Percentiles rank a stretch among this genome's conserved stretches.
phyloP scores from a whole-genome alignment of 1,140 invertebrate genomes.

The Scaptodrosophila lebanonensis region DNA sequence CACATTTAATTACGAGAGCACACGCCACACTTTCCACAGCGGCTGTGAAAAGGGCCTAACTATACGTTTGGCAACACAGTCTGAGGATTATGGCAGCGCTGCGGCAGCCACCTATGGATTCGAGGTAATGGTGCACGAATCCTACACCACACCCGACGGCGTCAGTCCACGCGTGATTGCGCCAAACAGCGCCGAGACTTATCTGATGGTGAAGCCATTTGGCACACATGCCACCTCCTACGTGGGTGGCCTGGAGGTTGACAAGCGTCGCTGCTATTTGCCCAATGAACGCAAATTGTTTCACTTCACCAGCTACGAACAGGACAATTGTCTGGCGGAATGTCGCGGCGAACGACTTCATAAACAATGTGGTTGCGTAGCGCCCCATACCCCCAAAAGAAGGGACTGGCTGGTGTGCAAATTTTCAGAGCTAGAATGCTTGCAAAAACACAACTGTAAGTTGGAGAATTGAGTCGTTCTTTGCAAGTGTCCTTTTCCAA shows the following conservation, averaged over 20 bases:
- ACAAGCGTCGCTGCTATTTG: conserved; percentile 79
- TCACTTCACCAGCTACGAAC: conserved; percentile 79
- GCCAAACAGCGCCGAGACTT: conserved; percentile 12
- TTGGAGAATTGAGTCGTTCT: background rate
- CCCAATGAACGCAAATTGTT: conserved; percentile 77
- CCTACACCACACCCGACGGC: conserved; percentile 79
- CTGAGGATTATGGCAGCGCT: conserved; percentile 76
- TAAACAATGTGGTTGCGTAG: conserved; percentile 79
- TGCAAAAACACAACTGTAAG: conserved; percentile 30
- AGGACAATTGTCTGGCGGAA: conserved; percentile 81
- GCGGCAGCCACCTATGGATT: conserved; percentile 20
- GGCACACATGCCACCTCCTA: conserved; percentile 17
- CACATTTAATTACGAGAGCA: conserved; percentile 79
- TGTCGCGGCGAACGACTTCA: conserved; percentile 78
- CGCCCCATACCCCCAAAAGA: conserved; percentile 78
- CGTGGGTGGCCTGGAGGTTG: conserved; percentile 10
- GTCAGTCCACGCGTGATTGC: conserved; percentile 67
- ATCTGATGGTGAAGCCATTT: conserved; percentile 39
- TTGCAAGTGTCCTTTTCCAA: background rate
- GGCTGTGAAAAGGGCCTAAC: conserved; percentile 81
- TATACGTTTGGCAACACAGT: conserved; percentile 77
- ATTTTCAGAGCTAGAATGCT: conserved; percentile 43
- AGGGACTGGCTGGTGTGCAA: conserved; percentile 37
- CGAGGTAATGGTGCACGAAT: conserved; percentile 78
- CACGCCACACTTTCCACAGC: conserved; percentile 72